A percentile compares a stretch with the other conserved stretches of the same genome.
These are phyloP conservation scores for Melanocharis versteri DNA, from an alignment of 2,113 vertebrate species.

Conservation along the genomic window DNA sequence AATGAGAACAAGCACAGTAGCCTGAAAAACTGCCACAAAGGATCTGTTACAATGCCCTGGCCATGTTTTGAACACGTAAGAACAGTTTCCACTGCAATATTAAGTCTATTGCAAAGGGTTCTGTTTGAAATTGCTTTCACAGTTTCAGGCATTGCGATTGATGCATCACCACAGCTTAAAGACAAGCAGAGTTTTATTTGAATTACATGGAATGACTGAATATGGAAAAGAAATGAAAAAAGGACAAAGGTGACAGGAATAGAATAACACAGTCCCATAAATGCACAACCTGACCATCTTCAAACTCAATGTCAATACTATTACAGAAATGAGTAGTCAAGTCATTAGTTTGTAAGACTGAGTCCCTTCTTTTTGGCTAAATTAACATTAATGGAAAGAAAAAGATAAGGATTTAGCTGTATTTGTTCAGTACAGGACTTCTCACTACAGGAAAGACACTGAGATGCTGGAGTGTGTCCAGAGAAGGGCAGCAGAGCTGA, in stretches of 20 bases:
- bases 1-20: background rate
- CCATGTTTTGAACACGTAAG: background rate
- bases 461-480: background rate
- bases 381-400: background rate
- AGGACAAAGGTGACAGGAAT: background rate
- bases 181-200: background rate
- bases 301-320: background rate
- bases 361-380: background rate
- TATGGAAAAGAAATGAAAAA: background rate
- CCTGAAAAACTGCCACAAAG: background rate
- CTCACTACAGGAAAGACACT: background rate
- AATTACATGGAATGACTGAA: background rate
- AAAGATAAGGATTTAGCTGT: background rate
- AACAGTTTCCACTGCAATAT: background rate
- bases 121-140: background rate
- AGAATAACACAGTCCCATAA: background rate
- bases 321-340: background rate
- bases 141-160: background rate
- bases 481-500: background rate
- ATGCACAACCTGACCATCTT: background rate
- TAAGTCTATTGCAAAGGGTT: background rate
- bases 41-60: background rate
- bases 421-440: background rate
- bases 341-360: background rate
- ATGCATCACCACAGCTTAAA: background rate